Conservation (phyloP, 2,113 vertebrate genomes). For the Chauna torquata region DNA sequence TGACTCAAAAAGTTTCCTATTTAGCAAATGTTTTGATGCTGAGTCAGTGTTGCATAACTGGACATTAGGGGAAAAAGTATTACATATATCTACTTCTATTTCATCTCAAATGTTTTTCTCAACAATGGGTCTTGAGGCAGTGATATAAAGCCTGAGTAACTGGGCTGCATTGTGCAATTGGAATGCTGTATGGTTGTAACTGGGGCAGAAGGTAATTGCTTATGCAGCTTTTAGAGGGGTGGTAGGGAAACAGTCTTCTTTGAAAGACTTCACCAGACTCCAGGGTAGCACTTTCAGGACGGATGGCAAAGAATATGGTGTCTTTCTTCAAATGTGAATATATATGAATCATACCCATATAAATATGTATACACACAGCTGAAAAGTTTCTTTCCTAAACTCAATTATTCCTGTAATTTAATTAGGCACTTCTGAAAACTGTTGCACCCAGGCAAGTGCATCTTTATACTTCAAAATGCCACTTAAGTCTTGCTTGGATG, state of each 20-base stretch:
- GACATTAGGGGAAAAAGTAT: not conserved
- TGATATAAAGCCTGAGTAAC: not conserved
- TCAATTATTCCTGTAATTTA: not conserved
- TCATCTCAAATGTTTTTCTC: not conserved
- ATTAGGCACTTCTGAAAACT: not conserved
- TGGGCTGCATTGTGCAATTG: not conserved
- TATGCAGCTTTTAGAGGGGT: not conserved
- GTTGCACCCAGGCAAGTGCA: not conserved
- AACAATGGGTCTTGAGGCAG: not conserved
- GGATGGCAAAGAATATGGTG: not conserved
- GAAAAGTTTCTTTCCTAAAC: not conserved
- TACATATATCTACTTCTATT: not conserved
- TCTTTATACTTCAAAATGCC: not conserved
- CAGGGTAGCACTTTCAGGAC: not conserved
- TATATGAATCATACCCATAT: not conserved
- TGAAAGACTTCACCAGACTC: not conserved
- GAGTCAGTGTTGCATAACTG: not conserved
- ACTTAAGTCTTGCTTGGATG: not conserved
- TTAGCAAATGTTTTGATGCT: not conserved
- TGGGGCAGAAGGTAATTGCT: not conserved
- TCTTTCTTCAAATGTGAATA: not conserved
- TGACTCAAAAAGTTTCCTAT: not conserved
- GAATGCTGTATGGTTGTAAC: not conserved
- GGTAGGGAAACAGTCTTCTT: not conserved
- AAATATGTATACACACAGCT: not conserved